Evolutionary conservation across 2,113 vertebrate genomes (phyloP).

Genomic region (Anser cygnoides): DNA sequence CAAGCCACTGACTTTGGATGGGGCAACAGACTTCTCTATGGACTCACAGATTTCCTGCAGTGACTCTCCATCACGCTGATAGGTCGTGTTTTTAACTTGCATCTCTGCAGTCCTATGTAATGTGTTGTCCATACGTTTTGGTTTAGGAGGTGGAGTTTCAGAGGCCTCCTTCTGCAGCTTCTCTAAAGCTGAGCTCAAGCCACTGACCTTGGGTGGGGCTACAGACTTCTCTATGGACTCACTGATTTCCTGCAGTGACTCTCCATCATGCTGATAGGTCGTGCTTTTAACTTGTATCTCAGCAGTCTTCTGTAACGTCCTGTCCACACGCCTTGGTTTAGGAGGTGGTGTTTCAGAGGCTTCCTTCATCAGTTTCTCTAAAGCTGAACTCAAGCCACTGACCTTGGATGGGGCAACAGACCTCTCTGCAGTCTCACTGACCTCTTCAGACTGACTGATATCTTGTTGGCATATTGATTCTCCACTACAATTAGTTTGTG

Average conservation of each 20-base stretch:
- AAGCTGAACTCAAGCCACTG: not conserved
- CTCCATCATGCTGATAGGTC: not conserved
- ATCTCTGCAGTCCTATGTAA: not conserved
- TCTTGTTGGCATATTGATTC: not conserved
- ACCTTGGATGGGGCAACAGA: not conserved
- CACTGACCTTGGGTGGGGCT: not conserved
- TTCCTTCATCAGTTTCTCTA: not conserved
- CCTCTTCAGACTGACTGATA: constrained; percentile 16
- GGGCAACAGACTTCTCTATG: not conserved
- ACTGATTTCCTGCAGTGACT: not conserved
- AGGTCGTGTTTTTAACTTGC: not conserved
- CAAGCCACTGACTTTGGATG: not conserved
- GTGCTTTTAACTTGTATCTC: not conserved
- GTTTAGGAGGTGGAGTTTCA: not conserved
- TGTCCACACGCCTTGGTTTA: not conserved
- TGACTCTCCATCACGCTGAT: not conserved
- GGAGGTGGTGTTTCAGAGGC: not conserved
- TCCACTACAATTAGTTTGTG: not conserved
- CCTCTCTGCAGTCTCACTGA: constrained; percentile 32
- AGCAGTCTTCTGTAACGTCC: not conserved
- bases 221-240: constrained; percentile 24
- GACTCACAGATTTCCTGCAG: not conserved
- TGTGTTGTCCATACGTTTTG: not conserved
- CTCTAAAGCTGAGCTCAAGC: not conserved
- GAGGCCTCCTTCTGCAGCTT: not conserved